These are phyloP conservation scores for Grammomys dolichurus DNA, from an alignment of 2,113 vertebrate genomes.

Conservation along the genomic window DNA sequence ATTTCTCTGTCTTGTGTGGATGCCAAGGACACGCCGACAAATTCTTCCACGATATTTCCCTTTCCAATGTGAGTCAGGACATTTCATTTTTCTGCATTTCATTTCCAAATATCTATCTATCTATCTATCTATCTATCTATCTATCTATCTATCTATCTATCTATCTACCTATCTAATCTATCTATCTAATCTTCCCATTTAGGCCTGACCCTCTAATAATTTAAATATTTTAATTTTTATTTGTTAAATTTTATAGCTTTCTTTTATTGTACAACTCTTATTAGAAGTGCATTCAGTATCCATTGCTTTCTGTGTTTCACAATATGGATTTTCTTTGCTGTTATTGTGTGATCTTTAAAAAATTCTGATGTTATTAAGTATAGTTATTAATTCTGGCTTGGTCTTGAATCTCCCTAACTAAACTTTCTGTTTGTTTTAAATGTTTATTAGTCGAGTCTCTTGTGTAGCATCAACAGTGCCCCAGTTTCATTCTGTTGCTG, in stretches of 20 bases:
- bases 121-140: not conserved
- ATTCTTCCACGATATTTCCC: not conserved
- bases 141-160: not conserved
- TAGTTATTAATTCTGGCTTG: not conserved
- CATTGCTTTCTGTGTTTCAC: not conserved
- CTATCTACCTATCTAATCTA: not conserved
- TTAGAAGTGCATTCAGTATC: slow-evolving; percentile 17
- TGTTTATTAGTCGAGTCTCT: slow-evolving; percentile 30
- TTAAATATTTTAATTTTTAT: slow-evolving; percentile 35
- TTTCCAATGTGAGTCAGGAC: not conserved
- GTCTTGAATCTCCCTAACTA: not conserved
- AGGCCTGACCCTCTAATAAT: slow-evolving; percentile 24
- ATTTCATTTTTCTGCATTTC: not conserved
- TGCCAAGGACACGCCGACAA: not conserved
- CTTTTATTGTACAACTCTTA: not conserved
- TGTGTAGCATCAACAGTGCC: not conserved
- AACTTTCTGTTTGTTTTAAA: not conserved
- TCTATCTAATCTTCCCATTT: not conserved
- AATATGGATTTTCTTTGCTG: slow-evolving; percentile 21
- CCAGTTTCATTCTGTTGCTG: not conserved
- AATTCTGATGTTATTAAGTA: not conserved
- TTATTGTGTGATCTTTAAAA: not conserved
- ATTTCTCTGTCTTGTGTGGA: not conserved
- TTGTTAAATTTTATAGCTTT: not conserved
- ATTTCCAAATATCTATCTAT: not conserved